Conservation (phyloP, 2,888 invertebrate species). For the Mesorhabditis belari region DNA sequence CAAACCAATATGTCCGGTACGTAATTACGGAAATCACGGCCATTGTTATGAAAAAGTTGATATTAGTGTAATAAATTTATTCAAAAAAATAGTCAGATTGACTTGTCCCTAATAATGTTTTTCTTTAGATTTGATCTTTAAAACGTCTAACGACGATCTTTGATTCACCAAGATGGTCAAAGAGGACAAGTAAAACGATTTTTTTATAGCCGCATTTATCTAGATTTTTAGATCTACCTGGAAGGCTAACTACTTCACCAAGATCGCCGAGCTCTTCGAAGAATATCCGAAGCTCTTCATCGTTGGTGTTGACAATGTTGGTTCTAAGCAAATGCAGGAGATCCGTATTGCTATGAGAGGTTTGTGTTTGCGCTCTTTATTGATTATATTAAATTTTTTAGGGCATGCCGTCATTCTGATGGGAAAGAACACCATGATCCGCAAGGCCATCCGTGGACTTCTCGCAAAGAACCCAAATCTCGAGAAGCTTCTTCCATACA, state of each 20-base stretch:
- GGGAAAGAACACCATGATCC: slow-evolving; percentile 99
- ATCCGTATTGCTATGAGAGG: slow-evolving; percentile 66
- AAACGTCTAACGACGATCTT: slow-evolving; percentile 47
- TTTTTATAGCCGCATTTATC: too few relatives aligned
- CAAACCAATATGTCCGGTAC: too few relatives aligned
- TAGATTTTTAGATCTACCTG: too few relatives aligned
- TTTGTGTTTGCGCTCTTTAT: slow-evolving; percentile 10
- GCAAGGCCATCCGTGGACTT: slow-evolving; percentile 95
- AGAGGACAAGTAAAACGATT: slow-evolving; percentile 99
- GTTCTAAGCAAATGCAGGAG: slow-evolving; percentile 99
- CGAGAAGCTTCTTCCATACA: slow-evolving; percentile 88
- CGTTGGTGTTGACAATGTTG: slow-evolving; percentile 98
- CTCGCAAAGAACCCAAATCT: slow-evolving; percentile 79
- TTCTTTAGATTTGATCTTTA: slow-evolving; percentile 36
- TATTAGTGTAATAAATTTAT: too few relatives aligned
- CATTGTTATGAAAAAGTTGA: too few relatives aligned
- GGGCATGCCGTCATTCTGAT: slow-evolving; percentile 64
- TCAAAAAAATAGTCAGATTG: too few relatives aligned
- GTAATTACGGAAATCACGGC: too few relatives aligned
- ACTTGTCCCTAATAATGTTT: too few relatives aligned
- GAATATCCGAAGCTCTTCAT: slow-evolving; percentile 99
- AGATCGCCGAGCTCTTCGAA: slow-evolving; percentile 86
- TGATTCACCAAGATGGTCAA: slow-evolving; percentile 87
- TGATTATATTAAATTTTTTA: slow-evolving; percentile 7
- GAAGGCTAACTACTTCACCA: slow-evolving; percentile 95